phyloP scores from a whole-genome alignment of 2,888 invertebrate species.

The Cosmia trapezina region DNA sequence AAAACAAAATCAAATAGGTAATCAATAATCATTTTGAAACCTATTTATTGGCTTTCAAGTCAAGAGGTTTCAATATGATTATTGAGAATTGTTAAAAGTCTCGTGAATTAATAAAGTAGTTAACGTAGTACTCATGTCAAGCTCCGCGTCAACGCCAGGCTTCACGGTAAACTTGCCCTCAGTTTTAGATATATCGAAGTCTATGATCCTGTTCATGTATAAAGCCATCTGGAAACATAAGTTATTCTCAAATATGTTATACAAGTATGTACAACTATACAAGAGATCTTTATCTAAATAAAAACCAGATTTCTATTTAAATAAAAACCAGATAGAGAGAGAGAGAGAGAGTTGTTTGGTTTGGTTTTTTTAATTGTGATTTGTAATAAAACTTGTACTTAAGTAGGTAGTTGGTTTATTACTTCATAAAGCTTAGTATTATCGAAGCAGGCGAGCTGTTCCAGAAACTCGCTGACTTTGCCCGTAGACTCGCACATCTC shows the following conservation, averaged over 20 bases:
- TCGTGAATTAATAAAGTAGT: neutral
- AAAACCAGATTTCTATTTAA: too few relatives aligned
- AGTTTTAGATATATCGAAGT: slow-evolving; percentile 91
- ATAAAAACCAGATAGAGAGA: too few relatives aligned
- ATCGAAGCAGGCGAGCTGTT: slow-evolving; percentile 85
- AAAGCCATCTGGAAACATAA: slow-evolving; percentile 89
- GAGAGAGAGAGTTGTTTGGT: too few relatives aligned
- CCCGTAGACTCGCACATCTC: slow-evolving; percentile 91
- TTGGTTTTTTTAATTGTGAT: too few relatives aligned
- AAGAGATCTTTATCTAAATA: too few relatives aligned
- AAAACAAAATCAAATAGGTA: too few relatives aligned
- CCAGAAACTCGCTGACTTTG: slow-evolving; percentile 87
- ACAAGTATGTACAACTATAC: neutral
- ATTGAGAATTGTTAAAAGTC: neutral
- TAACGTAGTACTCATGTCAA: slow-evolving; percentile 92
- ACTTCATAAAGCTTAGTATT: slow-evolving; percentile 89
- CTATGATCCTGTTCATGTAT: slow-evolving; percentile 93
- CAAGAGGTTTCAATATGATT: neutral
- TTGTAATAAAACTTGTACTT: too few relatives aligned
- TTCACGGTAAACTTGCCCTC: slow-evolving; percentile 94
- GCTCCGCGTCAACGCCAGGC: slow-evolving; percentile 93
- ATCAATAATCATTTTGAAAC: too few relatives aligned
- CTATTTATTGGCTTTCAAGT: too few relatives aligned
- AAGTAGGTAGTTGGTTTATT: slow-evolving; percentile 9
- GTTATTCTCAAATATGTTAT: neutral